These are phyloP conservation scores for Lampris incognitus DNA, from an alignment of 2,113 vertebrate genomes.

Conservation along the genomic window DNA sequence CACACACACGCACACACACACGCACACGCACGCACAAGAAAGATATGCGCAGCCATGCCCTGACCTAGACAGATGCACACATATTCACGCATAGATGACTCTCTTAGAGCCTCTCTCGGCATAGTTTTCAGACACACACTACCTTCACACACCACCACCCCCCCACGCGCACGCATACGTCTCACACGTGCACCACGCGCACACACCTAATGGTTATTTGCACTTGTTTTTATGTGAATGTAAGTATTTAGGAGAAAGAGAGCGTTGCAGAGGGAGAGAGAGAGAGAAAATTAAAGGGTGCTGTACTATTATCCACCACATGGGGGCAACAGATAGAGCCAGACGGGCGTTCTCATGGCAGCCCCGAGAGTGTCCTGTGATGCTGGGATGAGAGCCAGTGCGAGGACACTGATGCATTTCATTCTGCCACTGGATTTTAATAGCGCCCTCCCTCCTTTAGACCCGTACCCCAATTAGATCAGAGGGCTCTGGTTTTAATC, in stretches of 20 bases:
- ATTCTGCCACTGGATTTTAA: conserved; percentile 37
- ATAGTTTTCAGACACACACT: neutral
- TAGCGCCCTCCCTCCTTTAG: neutral
- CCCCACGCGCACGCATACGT: neutral
- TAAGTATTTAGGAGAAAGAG: conserved; percentile 1
- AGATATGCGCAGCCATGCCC: neutral
- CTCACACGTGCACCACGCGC: neutral
- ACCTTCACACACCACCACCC: neutral
- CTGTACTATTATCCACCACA: conserved; percentile 57
- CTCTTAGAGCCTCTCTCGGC: neutral
- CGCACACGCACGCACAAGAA: too few species aligned
- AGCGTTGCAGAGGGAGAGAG: neutral
- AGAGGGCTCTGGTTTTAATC: conserved; percentile 14
- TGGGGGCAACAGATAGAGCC: conserved; percentile 72
- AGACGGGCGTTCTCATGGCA: conserved; percentile 15
- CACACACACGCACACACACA: conserved; percentile 1
- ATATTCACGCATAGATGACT: neutral
- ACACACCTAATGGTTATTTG: conserved; percentile 44
- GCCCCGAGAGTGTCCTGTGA: conserved; percentile 22
- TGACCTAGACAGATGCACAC: conserved; percentile 12
- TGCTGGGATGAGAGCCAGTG: conserved; percentile 54
- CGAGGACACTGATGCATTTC: conserved; percentile 64
- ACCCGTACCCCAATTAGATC: conserved; percentile 39
- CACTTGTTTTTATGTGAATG: conserved; percentile 2
- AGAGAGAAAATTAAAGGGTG: conserved; percentile 19